phyloP scores from a whole-genome alignment of 2,113 vertebrate species.

The Butorides virescens region DNA sequence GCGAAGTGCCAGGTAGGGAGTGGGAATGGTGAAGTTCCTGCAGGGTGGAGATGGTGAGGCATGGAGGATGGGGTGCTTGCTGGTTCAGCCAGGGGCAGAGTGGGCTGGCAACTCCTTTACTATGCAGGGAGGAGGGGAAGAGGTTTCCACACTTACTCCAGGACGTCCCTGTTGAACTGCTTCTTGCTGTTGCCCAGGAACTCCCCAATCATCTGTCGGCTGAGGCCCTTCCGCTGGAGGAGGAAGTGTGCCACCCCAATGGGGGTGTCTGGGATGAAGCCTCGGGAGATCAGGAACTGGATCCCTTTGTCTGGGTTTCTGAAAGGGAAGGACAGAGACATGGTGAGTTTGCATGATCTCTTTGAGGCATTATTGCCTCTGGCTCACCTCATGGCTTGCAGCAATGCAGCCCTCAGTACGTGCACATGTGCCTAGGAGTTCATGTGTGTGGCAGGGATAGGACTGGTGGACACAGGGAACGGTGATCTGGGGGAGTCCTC shows the following conservation, averaged over 20 bases:
- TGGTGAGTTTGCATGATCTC: background rate
- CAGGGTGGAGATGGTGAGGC: background rate
- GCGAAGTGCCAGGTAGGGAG: background rate
- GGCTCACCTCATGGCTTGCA: background rate
- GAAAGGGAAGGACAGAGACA: conserved; percentile 15
- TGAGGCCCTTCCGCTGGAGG: conserved; percentile 95
- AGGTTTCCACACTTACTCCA: conserved; percentile 87
- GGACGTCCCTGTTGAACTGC: conserved; percentile 95
- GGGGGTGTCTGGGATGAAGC: conserved; percentile 96
- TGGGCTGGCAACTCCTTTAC: background rate
- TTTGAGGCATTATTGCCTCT: background rate
- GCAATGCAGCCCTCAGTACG: background rate
- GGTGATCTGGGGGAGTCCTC: background rate
- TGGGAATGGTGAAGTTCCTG: background rate
- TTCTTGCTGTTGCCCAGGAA: conserved; percentile 99
- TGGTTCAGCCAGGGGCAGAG: background rate
- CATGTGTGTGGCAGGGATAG: background rate
- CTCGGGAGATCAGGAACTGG: conserved; percentile 96
- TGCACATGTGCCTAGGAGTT: background rate
- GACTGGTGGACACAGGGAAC: background rate
- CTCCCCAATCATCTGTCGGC: conserved; percentile 98
- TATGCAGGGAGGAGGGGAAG: background rate
- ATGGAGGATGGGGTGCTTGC: background rate
- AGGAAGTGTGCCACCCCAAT: conserved; percentile 97
- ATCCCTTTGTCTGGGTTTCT: conserved; percentile 98